Conservation (phyloP, 2,797 vertebrate genomes). For the Chromobotia macracanthus region DNA sequence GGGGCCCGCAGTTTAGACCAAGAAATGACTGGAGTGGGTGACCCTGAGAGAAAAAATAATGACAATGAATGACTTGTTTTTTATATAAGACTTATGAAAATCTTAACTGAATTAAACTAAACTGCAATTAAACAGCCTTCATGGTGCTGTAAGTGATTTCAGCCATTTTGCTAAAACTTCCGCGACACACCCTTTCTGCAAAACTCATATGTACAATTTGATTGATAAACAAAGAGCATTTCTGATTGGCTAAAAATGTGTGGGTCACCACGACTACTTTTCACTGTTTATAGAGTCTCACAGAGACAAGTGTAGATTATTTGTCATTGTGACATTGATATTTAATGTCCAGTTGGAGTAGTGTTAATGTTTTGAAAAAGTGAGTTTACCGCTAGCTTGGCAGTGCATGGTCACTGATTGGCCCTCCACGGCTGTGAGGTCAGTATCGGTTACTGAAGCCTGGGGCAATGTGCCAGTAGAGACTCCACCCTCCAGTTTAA, state of each 20-base stretch:
- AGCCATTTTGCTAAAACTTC: too few species aligned
- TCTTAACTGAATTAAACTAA: not conserved
- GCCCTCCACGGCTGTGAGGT: constrained; percentile 82
- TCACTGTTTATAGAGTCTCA: too few species aligned
- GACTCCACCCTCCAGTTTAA: constrained; percentile 73
- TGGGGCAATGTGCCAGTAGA: constrained; percentile 67
- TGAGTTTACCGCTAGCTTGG: constrained; percentile 79
- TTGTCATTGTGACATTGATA: too few species aligned
- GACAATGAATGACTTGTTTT: not conserved
- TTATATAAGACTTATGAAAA: not conserved
- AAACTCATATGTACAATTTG: too few species aligned
- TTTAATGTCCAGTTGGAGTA: not conserved
- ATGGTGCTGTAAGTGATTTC: too few species aligned
- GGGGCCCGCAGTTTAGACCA: constrained; percentile 96
- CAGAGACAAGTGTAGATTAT: too few species aligned
- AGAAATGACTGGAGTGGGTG: constrained; percentile 80
- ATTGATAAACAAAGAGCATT: too few species aligned
- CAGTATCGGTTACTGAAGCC: constrained; percentile 69
- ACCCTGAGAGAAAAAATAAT: constrained; percentile 72
- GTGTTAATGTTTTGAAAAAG: not conserved
- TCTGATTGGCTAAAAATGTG: too few species aligned
- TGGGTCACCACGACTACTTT: too few species aligned
- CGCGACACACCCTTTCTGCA: too few species aligned
- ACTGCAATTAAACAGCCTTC: not conserved
- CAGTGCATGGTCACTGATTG: constrained; percentile 82